Percentiles rank a stretch among this genome's conserved stretches.
phyloP scores from a whole-genome alignment of 2,797 vertebrate genomes.

The Pangasius krempfi region DNA sequence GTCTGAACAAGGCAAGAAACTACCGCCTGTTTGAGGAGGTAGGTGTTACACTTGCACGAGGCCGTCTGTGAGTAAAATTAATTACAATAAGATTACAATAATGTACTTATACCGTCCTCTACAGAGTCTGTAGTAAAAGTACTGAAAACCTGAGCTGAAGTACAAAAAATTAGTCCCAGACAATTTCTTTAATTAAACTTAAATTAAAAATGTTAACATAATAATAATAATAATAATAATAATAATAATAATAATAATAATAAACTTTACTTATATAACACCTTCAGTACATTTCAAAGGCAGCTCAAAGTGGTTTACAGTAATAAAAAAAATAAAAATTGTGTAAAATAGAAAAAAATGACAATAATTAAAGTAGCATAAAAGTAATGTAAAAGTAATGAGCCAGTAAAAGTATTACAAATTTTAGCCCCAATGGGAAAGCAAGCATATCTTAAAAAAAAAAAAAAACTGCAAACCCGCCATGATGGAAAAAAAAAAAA shows the following conservation, averaged over 20 bases:
- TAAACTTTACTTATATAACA: background rate
- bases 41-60: conserved; percentile 47
- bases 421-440: background rate
- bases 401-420: background rate
- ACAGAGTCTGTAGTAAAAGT: background rate
- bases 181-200: background rate
- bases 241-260: background rate
- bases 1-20: conserved; percentile 87
- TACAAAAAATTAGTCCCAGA: background rate
- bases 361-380: background rate
- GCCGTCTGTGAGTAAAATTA: background rate
- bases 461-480: background rate
- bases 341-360: background rate
- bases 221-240: background rate
- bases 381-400: background rate
- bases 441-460: background rate
- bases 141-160: background rate
- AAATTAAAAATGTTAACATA: too few relatives aligned
- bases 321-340: background rate
- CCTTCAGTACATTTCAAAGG: background rate
- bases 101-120: background rate
- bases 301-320: background rate
- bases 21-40: conserved; percentile 94
- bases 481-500: background rate
- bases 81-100: background rate